A percentile compares a stretch with the other conserved stretches of the same genome.
Evolutionary conservation across 2,113 vertebrate species (phyloP).

Genomic region (Oryctolagus cuniculus): mOryCun1.1 NC_091442.1:120032001-120032500

Average conservation of each 20-base stretch:
- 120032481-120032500: no score
- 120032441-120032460: no score
- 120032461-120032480: no score
- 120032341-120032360: constrained; percentile 90
- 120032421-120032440: no score
- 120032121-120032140: constrained; percentile 87
- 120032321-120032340: constrained; percentile 88
- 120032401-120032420: no score
- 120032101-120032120: constrained; percentile 87
- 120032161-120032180: constrained; percentile 86
- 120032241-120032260: constrained; percentile 88
- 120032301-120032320: constrained; percentile 85
- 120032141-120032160: constrained; percentile 86
- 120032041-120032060: accelerated
- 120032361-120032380: constrained; percentile 75
- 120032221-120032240: constrained; percentile 87
- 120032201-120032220: constrained; percentile 85
- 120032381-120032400: not conserved
- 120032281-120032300: constrained; percentile 85
- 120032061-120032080: accelerated
- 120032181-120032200: constrained; percentile 87
- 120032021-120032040: accelerated
- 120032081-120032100: not conserved
- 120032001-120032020: accelerated
- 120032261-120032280: constrained; percentile 86